Evolutionary conservation across 1,140 invertebrate genomes (phyloP), one percentile per base, ranked within the genome.

Genomic region (Microplitis mediator): DNA sequence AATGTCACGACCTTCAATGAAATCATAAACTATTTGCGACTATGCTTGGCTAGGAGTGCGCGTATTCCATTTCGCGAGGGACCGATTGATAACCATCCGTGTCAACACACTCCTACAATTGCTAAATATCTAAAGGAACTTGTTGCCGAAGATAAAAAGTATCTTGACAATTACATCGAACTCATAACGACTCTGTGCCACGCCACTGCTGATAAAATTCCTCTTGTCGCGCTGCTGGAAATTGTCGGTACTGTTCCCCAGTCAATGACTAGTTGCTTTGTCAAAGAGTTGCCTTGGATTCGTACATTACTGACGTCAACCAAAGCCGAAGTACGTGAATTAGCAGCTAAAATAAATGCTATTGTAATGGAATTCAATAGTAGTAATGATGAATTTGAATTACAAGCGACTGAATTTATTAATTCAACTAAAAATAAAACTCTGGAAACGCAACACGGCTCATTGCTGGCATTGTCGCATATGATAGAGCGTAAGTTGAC

Each of bases 11-110:
- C 89, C 32, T 89, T 88, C 79, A 82, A 81, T 36, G 85, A 90
- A 92, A 92, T 95, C 72, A 83, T 96, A 4, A 87, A 91, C 3
- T 96, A 95, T 84, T 82, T 95, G 67, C 89, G 94, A 3, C 88
- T 95, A 77, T 95, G 94, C 80, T 84, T 96, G 23, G 85, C 87
- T 23, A 89, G 88, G 79, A 88, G 88, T 80, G 84, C 89, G 4
- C 84, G 89, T 64, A 79, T 89, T 31, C 82, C 86, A 6, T 56
- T 82, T 32, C 81, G 81, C 36, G 79, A 79, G 36, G 85, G 86
- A 58, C 78, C 83, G 11, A 62, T 88, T 3, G 86, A 88, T 66
- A 67, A 51, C 50, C 91, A 93, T 85, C 91, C 92, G 0, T 90
- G 89, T 74, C 88, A 90, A 71, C 83, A 88, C 14, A 91, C 91